Evolutionary conservation across 2,888 invertebrate genomes (phyloP), one percentile per base, ranked within the genome.

Genomic region (Malthinus seriepunctatus): DNA sequence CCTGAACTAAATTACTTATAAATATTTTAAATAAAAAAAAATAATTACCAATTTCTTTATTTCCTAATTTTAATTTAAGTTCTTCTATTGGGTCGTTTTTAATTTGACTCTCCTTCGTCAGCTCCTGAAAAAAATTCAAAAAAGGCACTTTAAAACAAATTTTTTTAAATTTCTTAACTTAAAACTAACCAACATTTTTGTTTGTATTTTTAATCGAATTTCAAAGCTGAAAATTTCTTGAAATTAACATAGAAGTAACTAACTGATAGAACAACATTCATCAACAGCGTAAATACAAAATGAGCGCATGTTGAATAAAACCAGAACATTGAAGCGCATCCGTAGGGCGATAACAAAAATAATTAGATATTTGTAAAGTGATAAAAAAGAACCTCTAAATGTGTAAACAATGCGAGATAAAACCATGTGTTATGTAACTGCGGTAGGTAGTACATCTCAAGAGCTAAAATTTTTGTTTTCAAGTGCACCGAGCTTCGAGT

Each of bases 71-170:
- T 32, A 69, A 70, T 71, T 76, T 77, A 47, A 77, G 66, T 67
- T 78, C 78, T 67, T 78, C 75, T 57, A 78, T 73, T 12, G 77
- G 74, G 57, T 65, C 73, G 45, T 68, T 71, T 59, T 63, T 69
- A 55, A 75, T 63, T 34, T 73, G 68, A 66, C 69, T 70, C 49
- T 73, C 73, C 65, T 73, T 74, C 63, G 76, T 77, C 73, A 77
- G 71, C 70, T 78, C 75, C 78, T 78, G 72, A 37, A 71, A 70
- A 32, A 44, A 61, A 56, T 50, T 32, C 10, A 15, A 31, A 23
- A 56, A 32, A 39, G 32, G 31, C n/a, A 10, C 32, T 32, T 46
- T 46, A 46, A 46, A 46, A 32, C 15, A 12, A 46, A 46, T 15
- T 7, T 32, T 46, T 11, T 46, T 23, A 46, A 12, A 35, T 3